A percentile compares a stretch with the other conserved stretches of the same genome.
phyloP scores from a whole-genome alignment of 2,888 invertebrate species.

The Xestia sexstrigata region DNA sequence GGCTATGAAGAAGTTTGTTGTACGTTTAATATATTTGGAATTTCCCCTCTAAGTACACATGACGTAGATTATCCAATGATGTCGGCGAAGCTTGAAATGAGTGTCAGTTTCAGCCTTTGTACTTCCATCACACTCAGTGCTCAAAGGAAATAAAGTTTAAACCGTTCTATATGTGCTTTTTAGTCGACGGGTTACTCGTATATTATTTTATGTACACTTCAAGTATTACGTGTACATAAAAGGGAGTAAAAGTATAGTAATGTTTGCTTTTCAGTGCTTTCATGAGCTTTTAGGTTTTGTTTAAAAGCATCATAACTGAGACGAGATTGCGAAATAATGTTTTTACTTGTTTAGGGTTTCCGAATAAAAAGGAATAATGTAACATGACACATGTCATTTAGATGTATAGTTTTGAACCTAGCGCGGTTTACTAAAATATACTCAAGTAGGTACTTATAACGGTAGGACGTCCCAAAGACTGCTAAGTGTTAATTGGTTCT shows the following conservation, averaged over 20 bases:
- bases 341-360: background rate
- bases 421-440: background rate
- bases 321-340: constrained; percentile 7
- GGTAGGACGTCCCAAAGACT: background rate
- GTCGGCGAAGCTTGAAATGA: constrained; percentile 50
- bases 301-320: constrained; percentile 24
- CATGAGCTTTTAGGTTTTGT: constrained; percentile 24
- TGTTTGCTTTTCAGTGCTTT: constrained; percentile 28
- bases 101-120: constrained; percentile 60
- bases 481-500: background rate
- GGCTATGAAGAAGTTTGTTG: constrained; percentile 40
- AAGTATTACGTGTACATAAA: constrained; percentile 41
- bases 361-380: background rate
- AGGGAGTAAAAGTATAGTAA: constrained; percentile 26
- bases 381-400: background rate
- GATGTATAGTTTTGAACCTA: background rate
- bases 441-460: background rate
- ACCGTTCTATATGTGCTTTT: constrained; percentile 44
- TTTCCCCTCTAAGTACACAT: constrained; percentile 47
- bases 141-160: constrained; percentile 63
- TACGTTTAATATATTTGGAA: constrained; percentile 41
- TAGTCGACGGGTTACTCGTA: constrained; percentile 44
- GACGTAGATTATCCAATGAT: constrained; percentile 50
- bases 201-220: constrained; percentile 57
- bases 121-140: constrained; percentile 53